These are phyloP conservation scores for Trachops cirrhosus DNA, from an alignment of 2,797 vertebrate genomes.

Conservation along the genomic window DNA sequence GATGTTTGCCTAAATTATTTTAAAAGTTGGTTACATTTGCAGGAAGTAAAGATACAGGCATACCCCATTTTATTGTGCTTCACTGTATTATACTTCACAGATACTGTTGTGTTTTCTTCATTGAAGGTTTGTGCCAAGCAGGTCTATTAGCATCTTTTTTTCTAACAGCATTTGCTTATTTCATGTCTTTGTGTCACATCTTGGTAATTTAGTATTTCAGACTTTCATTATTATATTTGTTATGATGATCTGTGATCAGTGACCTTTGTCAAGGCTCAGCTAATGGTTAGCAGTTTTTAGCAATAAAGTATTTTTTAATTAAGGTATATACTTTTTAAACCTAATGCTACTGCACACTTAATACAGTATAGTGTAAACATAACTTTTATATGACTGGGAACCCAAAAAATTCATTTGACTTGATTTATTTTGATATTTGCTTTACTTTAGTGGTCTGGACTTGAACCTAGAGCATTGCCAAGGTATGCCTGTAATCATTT, in stretches of 20 bases:
- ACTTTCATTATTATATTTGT: background rate
- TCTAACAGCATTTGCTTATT: background rate
- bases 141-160: background rate
- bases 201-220: background rate
- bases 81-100: background rate
- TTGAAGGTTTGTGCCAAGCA: background rate
- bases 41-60: conserved; percentile 62
- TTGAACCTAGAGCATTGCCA: background rate
- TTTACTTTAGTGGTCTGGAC: background rate
- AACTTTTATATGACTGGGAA: background rate
- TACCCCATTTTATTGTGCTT: background rate
- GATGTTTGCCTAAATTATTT: conserved; percentile 58
- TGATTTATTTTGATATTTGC: background rate
- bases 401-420: background rate
- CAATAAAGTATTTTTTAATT: background rate
- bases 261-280: background rate
- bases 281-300: background rate
- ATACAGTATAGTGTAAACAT: background rate
- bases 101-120: background rate
- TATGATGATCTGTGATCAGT: background rate
- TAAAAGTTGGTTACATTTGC: conserved; percentile 63
- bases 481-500: conserved; percentile 62
- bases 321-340: background rate
- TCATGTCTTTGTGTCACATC: background rate
- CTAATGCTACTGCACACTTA: background rate